Evolutionary conservation across 1,140 invertebrate genomes (phyloP).

Genomic region (Habropoda laboriosa): DNA sequence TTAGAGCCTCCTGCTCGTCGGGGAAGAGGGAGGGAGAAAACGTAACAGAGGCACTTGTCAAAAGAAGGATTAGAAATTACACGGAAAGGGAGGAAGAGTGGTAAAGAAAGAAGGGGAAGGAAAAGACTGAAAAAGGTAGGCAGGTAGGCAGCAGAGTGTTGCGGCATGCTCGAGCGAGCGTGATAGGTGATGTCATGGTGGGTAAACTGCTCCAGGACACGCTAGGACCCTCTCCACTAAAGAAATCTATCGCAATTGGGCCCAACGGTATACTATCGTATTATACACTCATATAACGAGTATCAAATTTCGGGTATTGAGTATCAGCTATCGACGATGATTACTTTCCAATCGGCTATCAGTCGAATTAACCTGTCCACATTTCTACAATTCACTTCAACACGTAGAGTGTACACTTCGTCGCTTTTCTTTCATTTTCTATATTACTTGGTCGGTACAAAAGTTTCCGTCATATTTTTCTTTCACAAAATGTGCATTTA

Average conservation of each 20-base stretch:
- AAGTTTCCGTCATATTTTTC: no score
- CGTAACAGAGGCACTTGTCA: no score
- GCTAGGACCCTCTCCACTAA: constrained; percentile 3
- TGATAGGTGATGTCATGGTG: constrained; percentile 46
- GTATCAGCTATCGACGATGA: neutral
- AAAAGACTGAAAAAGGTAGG: constrained; percentile 1
- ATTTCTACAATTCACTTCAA: no score
- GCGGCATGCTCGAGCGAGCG: constrained; percentile 44
- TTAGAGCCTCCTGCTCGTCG: no score
- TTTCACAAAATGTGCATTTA: no score
- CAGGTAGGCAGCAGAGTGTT: constrained; percentile 35
- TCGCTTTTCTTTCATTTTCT: no score
- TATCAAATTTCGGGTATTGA: neutral
- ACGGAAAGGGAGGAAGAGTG: no score
- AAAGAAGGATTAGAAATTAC: neutral
- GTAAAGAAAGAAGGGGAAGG: neutral
- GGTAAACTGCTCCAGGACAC: constrained; percentile 36
- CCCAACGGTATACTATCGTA: neutral
- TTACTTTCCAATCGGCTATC: neutral
- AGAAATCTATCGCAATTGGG: constrained; percentile 31
- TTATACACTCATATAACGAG: neutral
- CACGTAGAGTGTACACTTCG: no score
- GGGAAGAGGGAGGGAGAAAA: neutral
- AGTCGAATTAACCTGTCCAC: neutral
- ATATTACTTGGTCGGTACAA: no score